Percentiles rank a stretch among this genome's conserved stretches.
phyloP scores from a whole-genome alignment of 2,888 invertebrate genomes.

The Drosophila prolongata region DNA sequence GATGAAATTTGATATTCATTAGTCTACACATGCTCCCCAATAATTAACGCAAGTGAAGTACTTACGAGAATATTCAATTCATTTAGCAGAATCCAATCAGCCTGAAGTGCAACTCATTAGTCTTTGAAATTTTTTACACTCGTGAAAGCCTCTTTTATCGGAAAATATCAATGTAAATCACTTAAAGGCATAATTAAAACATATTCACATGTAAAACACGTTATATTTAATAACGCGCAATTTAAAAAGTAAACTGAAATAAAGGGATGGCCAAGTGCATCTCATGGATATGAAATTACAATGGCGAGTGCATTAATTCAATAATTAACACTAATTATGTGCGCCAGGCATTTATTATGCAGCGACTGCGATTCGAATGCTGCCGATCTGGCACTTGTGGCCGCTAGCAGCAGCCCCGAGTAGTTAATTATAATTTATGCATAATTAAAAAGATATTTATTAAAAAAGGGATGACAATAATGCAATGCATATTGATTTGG shows the following conservation, averaged over 20 bases:
- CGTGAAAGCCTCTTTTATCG: slow-evolving; percentile 3
- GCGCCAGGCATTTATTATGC: slow-evolving; percentile 56
- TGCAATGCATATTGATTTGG: slow-evolving; percentile 43
- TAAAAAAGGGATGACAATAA: slow-evolving; percentile 37
- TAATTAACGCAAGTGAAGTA: slow-evolving; percentile 2
- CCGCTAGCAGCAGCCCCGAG: slow-evolving; percentile 26
- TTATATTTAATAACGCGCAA: slow-evolving; percentile 23
- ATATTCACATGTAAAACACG: slow-evolving; percentile 54
- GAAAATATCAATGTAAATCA: slow-evolving; percentile 49
- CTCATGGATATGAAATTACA: slow-evolving; percentile 53
- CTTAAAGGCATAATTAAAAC: slow-evolving; percentile 68
- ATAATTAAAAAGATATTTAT: slow-evolving; percentile 57
- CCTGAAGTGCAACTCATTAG: slow-evolving; percentile 39
- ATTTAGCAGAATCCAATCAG: slow-evolving; percentile 35
- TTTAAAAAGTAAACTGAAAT: slow-evolving; percentile 37
- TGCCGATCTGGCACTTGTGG: slow-evolving; percentile 17
- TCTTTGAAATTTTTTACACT: slow-evolving; percentile 36
- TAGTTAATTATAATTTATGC: slow-evolving; percentile 58
- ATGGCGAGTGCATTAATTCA: slow-evolving; percentile 72
- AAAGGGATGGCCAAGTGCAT: slow-evolving; percentile 9
- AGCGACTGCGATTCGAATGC: slow-evolving; percentile 37
- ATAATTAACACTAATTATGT: slow-evolving; percentile 77
- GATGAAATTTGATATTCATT: not conserved
- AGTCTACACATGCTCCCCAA: not conserved
- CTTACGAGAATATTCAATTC: slow-evolving; percentile 35